phyloP scores from a whole-genome alignment of 2,113 vertebrate species.

The Tamias sibiricus region DNA sequence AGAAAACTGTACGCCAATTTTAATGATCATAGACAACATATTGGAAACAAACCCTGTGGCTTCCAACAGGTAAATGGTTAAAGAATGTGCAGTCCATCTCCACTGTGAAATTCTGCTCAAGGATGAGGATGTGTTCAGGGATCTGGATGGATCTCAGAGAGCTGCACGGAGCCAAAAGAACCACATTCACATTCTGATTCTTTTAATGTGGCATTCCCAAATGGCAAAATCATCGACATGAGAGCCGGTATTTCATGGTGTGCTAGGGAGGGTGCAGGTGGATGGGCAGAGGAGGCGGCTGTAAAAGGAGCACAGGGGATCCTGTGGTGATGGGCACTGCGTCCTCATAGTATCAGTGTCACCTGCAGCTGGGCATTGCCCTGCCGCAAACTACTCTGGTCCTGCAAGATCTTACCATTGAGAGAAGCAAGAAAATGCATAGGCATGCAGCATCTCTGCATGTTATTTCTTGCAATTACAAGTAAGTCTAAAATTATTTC shows the following conservation, averaged over 20 bases:
- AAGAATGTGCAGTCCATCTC: too few species aligned
- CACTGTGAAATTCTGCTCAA: neutral
- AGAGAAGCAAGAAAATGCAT: neutral
- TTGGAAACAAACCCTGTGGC: neutral
- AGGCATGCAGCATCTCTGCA: rapidly evolving
- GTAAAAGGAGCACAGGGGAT: rapidly evolving
- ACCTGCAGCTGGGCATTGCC: too few species aligned
- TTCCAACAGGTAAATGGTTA: too few species aligned
- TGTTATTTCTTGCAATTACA: neutral
- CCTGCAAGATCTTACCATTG: neutral
- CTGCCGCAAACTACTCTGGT: too few species aligned
- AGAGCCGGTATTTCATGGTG: neutral
- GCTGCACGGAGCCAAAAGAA: neutral
- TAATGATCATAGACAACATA: neutral
- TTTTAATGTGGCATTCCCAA: rapidly evolving
- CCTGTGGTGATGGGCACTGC: neutral
- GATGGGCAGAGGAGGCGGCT: rapidly evolving
- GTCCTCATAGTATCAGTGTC: too few species aligned
- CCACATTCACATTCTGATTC: rapidly evolving
- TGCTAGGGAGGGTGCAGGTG: rapidly evolving
- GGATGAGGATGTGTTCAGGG: neutral
- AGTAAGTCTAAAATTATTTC: neutral
- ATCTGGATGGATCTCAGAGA: too few species aligned
- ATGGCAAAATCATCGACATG: neutral
- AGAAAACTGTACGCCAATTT: neutral